Evolutionary conservation across 2,797 vertebrate species (phyloP), one percentile per base, ranked within the genome.

Genomic region (Pipistrellus pygmaeus): DNA sequence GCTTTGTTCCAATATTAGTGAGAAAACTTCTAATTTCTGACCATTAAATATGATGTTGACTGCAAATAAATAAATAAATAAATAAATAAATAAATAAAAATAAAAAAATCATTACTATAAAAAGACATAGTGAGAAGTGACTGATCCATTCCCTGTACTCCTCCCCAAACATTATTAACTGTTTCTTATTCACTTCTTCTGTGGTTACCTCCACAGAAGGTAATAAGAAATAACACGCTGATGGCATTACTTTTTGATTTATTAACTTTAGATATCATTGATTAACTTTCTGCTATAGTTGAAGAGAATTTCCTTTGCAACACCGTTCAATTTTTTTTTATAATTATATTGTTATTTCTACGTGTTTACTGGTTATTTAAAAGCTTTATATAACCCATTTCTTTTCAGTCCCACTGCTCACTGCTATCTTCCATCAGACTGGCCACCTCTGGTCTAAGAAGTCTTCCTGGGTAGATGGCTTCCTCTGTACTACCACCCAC

Each of bases 321-420:
- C 7, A 86, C 12, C 32, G 64, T 94, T 90, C 30, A 51, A 7
- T 20, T 38, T 85, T 53, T 53, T 94, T 94, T 57, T 76, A 38
- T 30, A 78, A 73, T 66, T 91, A 5, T 18, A 69, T 55, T 5
- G 11, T 4, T 66, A 85, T 82, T 89, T 90, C 62, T 60, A 95
- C 75, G 18, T 6, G 5, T 77, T 30, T 78, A 41, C 30, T 23
- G 20, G 18, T 89, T 68, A 82, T 38, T 44, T 88, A 81, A 91
- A 84, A 14, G 6, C 13, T 75, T 90, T 90, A 76, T 15, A 30
- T 32, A 55, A 21, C 9, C 14, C 5, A 30, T 41, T 41, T 77
- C 27, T 71, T 90, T 83, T 23, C 14, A 32, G 46, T 4, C 30
- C 11, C 21, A 68, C 2, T 68, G n/a, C 25, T 80, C 8, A n/a